Base-by-base conservation (phyloP, 2,888 invertebrate genomes). In the Caenorhabditis zanzibari region DNA sequence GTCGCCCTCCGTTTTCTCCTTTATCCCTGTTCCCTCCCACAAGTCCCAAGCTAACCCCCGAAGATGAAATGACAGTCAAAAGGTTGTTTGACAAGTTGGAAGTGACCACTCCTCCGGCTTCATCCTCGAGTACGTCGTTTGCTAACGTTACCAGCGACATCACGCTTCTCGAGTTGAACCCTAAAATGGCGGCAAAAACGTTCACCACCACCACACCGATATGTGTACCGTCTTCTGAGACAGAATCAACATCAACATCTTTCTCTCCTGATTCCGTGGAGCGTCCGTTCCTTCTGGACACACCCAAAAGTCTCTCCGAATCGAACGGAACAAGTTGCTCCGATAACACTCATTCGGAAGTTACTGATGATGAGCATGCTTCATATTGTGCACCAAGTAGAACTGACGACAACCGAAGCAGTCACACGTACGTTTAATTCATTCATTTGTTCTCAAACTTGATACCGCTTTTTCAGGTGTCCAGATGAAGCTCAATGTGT, bases 61-160 rank as follows among this genome's bases (percentile, higher is more conserved):
- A 79, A 71, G 79, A 69, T 1, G 79, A 79, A 24, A 28, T 61
- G 44, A 63, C 54, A 7, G 71, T 58, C n/a, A 71, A 64, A n/a
- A 35, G 68, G n/a, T 10, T 79, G 19, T 83, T 83, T 16, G 83
- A 83, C 35, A 83, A 83, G 24, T 19, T 83, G 19, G 77, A 63
- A 26, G 59, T 83, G 1, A 14, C 64, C 6, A 41, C 72, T 2
- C n/a, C 59, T 0, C 44, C 77, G 6, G 16, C 73, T 12, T 22
- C 59, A 1, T 56, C 74, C 7, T 68, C 81, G 19, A 47, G 22
- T 12, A 64, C 71, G 0, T 44, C 75, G 4, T 56, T n/a, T 22
- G 12, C 68, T 5, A 71, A 63, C 35, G 38, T 63, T 9, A 63
- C 81, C 32, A 76, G 54, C 28, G 82, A 82, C 22, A 76, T 76